phyloP scores from a whole-genome alignment of 2,113 vertebrate species.

The Porphyrio hochstetteri region DNA sequence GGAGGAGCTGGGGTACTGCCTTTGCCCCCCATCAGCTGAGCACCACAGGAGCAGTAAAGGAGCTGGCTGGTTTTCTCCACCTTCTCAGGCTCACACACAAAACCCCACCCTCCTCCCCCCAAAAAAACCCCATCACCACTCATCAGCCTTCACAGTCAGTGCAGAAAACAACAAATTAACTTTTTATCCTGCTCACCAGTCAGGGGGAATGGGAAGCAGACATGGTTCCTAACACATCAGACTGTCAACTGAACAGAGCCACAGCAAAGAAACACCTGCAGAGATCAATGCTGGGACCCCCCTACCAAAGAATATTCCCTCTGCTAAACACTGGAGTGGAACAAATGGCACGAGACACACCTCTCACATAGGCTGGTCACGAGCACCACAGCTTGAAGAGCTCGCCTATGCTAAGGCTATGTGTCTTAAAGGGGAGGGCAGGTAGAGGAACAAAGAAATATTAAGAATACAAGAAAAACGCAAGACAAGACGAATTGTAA shows the following conservation, averaged over 20 bases:
- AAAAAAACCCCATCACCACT: not conserved
- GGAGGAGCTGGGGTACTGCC: not conserved
- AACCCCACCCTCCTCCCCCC: not conserved
- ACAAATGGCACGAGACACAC: not conserved
- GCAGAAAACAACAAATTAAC: conserved; percentile 46
- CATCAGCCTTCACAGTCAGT: not conserved
- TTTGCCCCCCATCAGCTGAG: not conserved
- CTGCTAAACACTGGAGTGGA: not conserved
- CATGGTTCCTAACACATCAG: not conserved
- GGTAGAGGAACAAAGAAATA: not conserved
- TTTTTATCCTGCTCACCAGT: not conserved
- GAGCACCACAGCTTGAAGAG: not conserved
- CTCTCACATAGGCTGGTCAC: not conserved
- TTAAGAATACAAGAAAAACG: not conserved
- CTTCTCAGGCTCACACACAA: not conserved
- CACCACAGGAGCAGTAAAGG: not conserved
- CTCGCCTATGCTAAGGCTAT: not conserved
- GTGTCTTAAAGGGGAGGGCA: not conserved
- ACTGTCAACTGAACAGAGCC: not conserved
- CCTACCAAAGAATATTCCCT: not conserved
- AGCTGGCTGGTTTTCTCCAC: not conserved
- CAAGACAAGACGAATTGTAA: not conserved
- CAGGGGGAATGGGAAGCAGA: not conserved
- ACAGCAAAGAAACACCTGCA: not conserved
- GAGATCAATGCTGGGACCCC: not conserved